Evolutionary conservation across 2,888 invertebrate species (phyloP), one percentile per base, ranked within the genome.

Genomic region (Megastigmus dorsalis): DNA sequence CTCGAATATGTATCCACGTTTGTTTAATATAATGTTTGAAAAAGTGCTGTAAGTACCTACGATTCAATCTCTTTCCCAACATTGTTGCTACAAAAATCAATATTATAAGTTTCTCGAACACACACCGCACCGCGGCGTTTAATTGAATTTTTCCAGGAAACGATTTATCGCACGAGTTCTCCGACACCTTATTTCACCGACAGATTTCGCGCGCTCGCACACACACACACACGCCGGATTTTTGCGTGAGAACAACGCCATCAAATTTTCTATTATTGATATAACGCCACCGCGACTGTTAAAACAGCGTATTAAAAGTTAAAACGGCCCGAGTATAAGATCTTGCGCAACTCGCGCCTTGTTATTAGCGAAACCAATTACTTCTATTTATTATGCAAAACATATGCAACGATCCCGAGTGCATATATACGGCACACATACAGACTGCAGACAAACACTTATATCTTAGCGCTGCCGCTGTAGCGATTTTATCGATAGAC

Each of bases 331-430:
- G 54, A n/a, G n/a, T n/a, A n/a, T n/a, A n/a, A n/a, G n/a, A n/a
- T n/a, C n/a, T 75, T 75, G 48, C 66, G 70, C 55, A 75, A 75
- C 26, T 33, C 9, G 7, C 33, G 41, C 59, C 66, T 67, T 62
- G 66, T 75, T 70, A 75, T 70, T 75, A 70, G 75, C 48, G 66
- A 55, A 62, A 55, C 66, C 75, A 70, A 75, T 75, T 70, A 75
- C 71, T 75, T 71, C 33, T 67, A 70, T 75, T 75, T 71, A 71
- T 75, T 70, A 75, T 75, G 75, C 75, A 75, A 75, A 75, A 62
- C 60, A 66, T 70, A 66, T 75, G 60, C 59, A 60, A 38, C 48
- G 50, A n/a, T n/a, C n/a, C 55, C 57, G 57, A 48, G 62, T 52
- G 63, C 63, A 65, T 57, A 68, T 10, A 48, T 20, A 45, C 30